phyloP scores from a whole-genome alignment of 2,888 invertebrate genomes.

The Metacarcinus magister region DNA sequence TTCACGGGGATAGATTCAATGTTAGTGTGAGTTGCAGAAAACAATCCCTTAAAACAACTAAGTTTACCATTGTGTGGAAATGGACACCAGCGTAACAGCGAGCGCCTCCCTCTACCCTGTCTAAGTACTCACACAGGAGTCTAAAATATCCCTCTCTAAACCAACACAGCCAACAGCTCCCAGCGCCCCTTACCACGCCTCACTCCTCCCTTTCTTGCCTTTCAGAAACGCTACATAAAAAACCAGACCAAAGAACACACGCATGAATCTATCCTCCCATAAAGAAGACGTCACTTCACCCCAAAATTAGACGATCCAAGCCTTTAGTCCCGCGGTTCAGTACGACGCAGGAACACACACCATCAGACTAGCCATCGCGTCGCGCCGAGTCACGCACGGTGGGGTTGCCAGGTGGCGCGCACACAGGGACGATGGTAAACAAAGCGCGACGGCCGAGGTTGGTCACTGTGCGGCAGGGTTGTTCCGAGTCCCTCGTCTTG shows the following conservation, averaged over 20 bases:
- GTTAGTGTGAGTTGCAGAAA: no score
- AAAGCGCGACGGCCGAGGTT: background rate
- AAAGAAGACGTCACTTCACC: background rate
- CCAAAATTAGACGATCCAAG: background rate
- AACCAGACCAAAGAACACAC: background rate
- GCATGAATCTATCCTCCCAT: background rate
- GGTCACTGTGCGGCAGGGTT: background rate
- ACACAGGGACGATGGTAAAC: background rate
- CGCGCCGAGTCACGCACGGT: slow-evolving; percentile 6
- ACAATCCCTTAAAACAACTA: no score
- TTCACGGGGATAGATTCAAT: no score
- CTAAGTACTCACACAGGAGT: no score
- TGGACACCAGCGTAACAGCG: no score
- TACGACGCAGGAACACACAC: background rate
- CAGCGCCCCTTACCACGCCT: background rate
- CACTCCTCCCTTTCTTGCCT: background rate
- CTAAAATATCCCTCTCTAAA: background rate
- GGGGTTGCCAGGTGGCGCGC: background rate
- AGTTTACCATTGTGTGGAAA: no score
- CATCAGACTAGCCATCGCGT: background rate
- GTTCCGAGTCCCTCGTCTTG: background rate
- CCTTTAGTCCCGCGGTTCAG: background rate
- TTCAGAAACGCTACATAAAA: background rate
- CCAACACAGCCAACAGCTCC: background rate
- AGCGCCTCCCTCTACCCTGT: no score